Percentiles rank a stretch among this genome's conserved stretches.
Evolutionary conservation across 2,888 invertebrate species (phyloP).

Genomic region (Epicampocera succincta): DNA sequence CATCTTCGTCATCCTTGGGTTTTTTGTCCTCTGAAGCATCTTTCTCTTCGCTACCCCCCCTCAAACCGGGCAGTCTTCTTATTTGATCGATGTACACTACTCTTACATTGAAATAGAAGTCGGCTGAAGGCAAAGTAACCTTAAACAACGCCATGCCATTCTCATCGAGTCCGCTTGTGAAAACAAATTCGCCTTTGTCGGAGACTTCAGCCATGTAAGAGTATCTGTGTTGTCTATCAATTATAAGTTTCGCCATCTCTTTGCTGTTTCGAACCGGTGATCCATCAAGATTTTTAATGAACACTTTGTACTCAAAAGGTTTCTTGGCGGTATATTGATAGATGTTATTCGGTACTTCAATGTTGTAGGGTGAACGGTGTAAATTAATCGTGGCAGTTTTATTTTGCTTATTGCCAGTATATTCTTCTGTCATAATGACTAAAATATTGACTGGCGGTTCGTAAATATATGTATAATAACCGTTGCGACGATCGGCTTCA

Average conservation of each 20-base stretch:
- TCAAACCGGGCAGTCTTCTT: slow-evolving; percentile 21
- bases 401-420: slow-evolving; percentile 90
- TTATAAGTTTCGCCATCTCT: slow-evolving; percentile 82
- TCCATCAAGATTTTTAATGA: slow-evolving; percentile 87
- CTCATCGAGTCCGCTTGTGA: slow-evolving; percentile 39
- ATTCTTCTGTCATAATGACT: slow-evolving; percentile 93
- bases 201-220: no score
- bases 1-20: slow-evolving; percentile 24
- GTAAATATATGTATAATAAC: slow-evolving; percentile 38
- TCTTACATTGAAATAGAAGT: slow-evolving; percentile 30
- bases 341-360: slow-evolving; percentile 90
- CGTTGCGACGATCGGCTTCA: background rate
- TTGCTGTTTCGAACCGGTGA: slow-evolving; percentile 84
- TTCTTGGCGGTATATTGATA: slow-evolving; percentile 94
- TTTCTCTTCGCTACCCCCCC: background rate
- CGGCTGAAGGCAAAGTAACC: slow-evolving; percentile 23
- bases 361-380: slow-evolving; percentile 88
- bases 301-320: slow-evolving; percentile 89
- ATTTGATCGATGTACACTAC: slow-evolving; percentile 43
- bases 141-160: slow-evolving; percentile 59
- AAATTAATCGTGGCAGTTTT: slow-evolving; percentile 87
- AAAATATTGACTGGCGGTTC: slow-evolving; percentile 83
- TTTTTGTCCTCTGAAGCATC: background rate
- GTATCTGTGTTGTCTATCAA: slow-evolving; percentile 68
- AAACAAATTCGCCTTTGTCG: background rate